Evolutionary conservation across 2,797 vertebrate species (phyloP).

Genomic region (Margarornis squamiger): DNA sequence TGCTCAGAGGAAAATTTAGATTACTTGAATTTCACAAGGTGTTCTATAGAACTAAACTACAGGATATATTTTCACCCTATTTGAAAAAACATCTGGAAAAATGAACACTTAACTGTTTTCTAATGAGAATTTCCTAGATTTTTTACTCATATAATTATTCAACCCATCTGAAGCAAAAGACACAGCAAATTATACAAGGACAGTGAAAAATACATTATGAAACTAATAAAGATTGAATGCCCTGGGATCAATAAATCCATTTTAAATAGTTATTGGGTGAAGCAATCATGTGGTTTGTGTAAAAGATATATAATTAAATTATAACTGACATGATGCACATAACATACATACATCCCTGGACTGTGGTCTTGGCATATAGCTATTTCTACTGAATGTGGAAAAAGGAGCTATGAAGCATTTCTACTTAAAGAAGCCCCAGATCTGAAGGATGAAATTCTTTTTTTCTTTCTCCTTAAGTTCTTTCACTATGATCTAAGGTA

Average conservation of each 20-base stretch:
- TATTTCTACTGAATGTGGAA: neutral
- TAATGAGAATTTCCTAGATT: neutral
- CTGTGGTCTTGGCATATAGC: neutral
- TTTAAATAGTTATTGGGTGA: neutral
- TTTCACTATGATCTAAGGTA: neutral
- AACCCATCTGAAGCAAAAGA: neutral
- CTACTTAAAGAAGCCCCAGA: neutral
- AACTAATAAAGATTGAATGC: neutral
- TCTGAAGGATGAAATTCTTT: neutral
- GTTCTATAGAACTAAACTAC: slow-evolving; percentile 10
- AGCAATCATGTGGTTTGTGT: neutral
- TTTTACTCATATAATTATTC: neutral
- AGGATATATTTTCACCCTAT: neutral
- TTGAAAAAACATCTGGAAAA: neutral
- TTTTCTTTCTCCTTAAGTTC: neutral
- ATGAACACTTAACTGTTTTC: neutral
- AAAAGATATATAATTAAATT: neutral
- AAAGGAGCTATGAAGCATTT: neutral
- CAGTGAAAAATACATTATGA: neutral
- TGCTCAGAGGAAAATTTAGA: slow-evolving; percentile 55
- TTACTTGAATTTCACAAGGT: slow-evolving; percentile 44
- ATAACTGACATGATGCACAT: neutral
- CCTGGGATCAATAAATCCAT: neutral
- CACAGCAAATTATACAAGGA: neutral
- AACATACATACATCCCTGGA: neutral